Evolutionary conservation across 2,888 invertebrate genomes (phyloP), one percentile per base, ranked within the genome.

Genomic region (Alviniconcha strummeri): DNA sequence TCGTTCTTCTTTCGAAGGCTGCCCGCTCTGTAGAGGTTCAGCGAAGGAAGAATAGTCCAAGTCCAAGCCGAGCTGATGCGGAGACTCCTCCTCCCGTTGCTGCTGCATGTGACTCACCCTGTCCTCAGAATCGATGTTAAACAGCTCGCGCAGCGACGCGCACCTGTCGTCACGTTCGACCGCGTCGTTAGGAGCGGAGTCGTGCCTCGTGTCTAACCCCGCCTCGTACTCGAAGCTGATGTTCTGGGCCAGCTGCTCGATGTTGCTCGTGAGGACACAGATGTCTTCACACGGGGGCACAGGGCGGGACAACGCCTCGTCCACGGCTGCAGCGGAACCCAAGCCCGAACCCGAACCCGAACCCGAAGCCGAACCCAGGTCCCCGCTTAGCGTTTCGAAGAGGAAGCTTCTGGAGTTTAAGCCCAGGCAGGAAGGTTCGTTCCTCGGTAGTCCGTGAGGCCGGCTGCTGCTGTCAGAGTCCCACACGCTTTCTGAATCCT

Each of bases 161-260:
- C 19, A 6, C n/a, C 57, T 57, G 5, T 52, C 19, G 7, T 75
- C 67, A 17, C 75, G 54, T 64, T 75, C 60, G 36, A 36, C 36
- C 52, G 64, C 57, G n/a, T 6, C 8, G 64, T 60, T 17, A 8
- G 19, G 52, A 55, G n/a, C 36, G n/a, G 77, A 77, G 55, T 78
- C 83, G 7, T 83, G 57, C 6, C 83, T 81, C 4, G 81, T 60
- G 67, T 85, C 85, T 11, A 78, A 52, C 57, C 72, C 57, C 6
- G 84, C 86, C 17, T 86, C 86, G 72, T 86, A 86, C 72, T 86
- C 86, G 15, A 89, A 91, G 80, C 87, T 87, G 80, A 90, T 87
- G 77, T 89, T 86, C 77, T 89, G 87, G 8, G 88, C 88, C 52
- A 85, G 82, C 80, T 86, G 84, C 77, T 86, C 86, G 15, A 86